Percentiles rank a stretch among this genome's conserved stretches.
Conservation (phyloP, 2,113 vertebrate species). For the Odobenus rosmarus region DNA sequence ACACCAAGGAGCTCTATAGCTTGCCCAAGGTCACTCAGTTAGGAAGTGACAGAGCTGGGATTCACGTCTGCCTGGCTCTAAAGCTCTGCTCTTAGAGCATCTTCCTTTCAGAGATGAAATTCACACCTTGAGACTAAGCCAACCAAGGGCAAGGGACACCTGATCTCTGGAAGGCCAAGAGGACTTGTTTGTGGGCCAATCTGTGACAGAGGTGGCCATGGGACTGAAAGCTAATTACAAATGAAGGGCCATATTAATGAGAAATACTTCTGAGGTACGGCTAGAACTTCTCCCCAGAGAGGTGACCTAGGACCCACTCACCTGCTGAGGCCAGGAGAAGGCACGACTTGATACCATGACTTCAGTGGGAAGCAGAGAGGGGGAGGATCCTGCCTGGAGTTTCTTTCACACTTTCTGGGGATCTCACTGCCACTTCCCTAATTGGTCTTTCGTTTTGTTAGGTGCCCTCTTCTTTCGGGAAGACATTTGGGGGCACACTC, state of each 20-base stretch:
- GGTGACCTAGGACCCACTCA: neutral
- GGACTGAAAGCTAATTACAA: neutral
- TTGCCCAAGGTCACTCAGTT: neutral
- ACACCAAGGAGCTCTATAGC: neutral
- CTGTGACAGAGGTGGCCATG: neutral
- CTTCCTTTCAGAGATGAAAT: neutral
- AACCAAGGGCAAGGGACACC: neutral
- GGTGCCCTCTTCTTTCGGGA: neutral
- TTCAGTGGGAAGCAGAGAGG: neutral
- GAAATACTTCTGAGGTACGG: neutral
- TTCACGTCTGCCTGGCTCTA: neutral
- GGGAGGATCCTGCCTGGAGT: neutral
- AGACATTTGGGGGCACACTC: neutral
- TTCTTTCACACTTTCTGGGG: neutral
- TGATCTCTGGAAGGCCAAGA: neutral
- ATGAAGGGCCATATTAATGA: neutral
- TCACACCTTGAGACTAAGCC: neutral
- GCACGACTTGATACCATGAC: accelerated
- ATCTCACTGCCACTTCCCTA: neutral
- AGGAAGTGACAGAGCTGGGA: neutral
- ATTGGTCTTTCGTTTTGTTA: neutral
- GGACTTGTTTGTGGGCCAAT: neutral
- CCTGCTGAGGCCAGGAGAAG: neutral
- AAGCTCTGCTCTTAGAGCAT: neutral
- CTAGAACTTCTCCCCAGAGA: neutral